Evolutionary conservation across 64 coral and sea anemone genomes (phyloP).

Genomic region (Stichodactyla helianthus): DNA sequence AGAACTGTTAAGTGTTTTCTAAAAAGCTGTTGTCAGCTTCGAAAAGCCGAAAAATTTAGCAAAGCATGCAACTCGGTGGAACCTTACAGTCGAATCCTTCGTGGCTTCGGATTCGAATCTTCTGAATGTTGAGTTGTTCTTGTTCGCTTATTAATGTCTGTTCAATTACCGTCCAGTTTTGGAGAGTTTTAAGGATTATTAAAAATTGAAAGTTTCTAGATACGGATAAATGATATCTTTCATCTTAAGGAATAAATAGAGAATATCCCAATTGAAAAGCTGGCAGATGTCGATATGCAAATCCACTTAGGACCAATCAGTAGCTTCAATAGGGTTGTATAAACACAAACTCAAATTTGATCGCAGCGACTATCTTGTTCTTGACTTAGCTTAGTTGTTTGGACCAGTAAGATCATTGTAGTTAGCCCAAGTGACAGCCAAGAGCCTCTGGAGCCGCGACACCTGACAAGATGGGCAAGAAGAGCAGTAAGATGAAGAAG

Average conservation of each 20-base stretch:
- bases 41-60: background rate
- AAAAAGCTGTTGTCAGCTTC: conserved; percentile 17
- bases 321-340: background rate
- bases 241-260: background rate
- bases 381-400: conserved; percentile 8
- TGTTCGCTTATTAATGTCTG: background rate
- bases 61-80: background rate
- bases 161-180: background rate
- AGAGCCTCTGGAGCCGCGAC: background rate
- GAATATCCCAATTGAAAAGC: background rate
- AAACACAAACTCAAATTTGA: conserved; percentile 23
- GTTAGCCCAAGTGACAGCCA: background rate
- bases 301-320: background rate
- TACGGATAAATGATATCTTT: background rate
- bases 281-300: background rate
- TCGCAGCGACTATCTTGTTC: background rate
- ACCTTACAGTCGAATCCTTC: no score
- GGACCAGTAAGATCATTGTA: background rate
- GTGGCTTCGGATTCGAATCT: no score
- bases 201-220: background rate
- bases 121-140: no score
- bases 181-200: background rate
- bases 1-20: conserved; percentile 6
- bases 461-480: background rate
- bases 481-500: conserved; percentile 32